Conservation (phyloP, 2,113 vertebrate genomes). For the Actenoides lindsayi region DNA sequence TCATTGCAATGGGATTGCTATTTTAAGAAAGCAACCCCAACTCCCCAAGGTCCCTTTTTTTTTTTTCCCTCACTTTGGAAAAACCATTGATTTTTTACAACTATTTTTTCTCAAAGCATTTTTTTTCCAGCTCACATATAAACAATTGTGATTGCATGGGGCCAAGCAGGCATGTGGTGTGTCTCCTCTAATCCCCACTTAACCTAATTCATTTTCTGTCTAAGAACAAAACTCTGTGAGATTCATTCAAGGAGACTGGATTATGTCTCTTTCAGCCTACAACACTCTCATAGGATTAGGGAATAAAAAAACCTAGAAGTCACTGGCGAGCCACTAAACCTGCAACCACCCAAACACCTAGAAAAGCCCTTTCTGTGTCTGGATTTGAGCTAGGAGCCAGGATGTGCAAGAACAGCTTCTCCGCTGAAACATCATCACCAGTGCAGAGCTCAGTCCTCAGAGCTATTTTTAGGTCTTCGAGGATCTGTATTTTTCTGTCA, state of each 20-base stretch:
- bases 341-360: neutral
- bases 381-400: neutral
- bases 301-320: neutral
- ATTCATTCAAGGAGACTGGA: slow-evolving; percentile 46
- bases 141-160: neutral
- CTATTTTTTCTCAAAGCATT: neutral
- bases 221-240: slow-evolving; percentile 32
- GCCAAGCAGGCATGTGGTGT: slow-evolving; percentile 1
- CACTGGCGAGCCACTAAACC: neutral
- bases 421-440: neutral
- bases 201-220: slow-evolving; percentile 59
- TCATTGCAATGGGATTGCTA: neutral
- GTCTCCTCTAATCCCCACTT: slow-evolving; percentile 34
- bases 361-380: neutral
- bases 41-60: neutral
- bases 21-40: neutral
- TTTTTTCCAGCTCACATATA: neutral
- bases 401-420: neutral
- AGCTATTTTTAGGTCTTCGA: neutral
- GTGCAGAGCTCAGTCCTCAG: neutral
- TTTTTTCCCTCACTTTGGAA: neutral
- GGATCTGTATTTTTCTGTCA: neutral
- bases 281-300: neutral
- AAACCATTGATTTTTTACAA: neutral
- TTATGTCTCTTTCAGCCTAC: neutral